phyloP scores from a whole-genome alignment of 2,888 invertebrate genomes.

The Hermaeophaga mercurialis region DNA sequence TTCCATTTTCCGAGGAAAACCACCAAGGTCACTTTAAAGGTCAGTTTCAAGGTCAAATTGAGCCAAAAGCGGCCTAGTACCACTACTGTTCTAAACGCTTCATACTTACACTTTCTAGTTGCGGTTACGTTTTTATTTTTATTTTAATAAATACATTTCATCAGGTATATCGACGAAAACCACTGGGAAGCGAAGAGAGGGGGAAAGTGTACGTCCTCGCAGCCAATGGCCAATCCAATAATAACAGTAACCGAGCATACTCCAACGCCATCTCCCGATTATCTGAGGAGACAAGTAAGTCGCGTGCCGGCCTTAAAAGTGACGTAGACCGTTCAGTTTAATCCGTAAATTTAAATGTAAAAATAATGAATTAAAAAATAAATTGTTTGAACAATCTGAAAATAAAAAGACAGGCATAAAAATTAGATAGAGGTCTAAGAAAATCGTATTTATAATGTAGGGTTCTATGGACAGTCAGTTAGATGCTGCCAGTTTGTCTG shows the following conservation, averaged over 20 bases:
- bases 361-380: too few relatives aligned
- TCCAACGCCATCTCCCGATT: conserved; percentile 89
- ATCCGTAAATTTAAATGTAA: too few relatives aligned
- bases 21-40: too few relatives aligned
- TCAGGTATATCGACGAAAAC: conserved; percentile 74
- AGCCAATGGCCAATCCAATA: conserved; percentile 86
- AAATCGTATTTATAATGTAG: conserved; percentile 58
- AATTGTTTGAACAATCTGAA: too few relatives aligned
- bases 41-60: too few relatives aligned
- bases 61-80: too few relatives aligned
- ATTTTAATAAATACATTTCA: not conserved
- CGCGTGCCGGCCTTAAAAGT: too few relatives aligned
- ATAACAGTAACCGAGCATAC: conserved; percentile 97
- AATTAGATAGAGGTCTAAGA: too few relatives aligned
- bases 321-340: too few relatives aligned
- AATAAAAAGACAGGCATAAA: too few relatives aligned
- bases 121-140: not conserved
- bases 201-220: conserved; percentile 59
- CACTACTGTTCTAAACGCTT: too few relatives aligned
- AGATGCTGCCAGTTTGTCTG: conserved; percentile 68
- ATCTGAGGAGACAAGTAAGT: conserved; percentile 75
- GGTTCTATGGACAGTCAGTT: conserved; percentile 86
- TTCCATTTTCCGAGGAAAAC: too few relatives aligned
- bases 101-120: conserved; percentile 13
- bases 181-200: conserved; percentile 68